phyloP scores from a whole-genome alignment of 2,113 vertebrate species.

The Microcebus ravelobensis region DNA sequence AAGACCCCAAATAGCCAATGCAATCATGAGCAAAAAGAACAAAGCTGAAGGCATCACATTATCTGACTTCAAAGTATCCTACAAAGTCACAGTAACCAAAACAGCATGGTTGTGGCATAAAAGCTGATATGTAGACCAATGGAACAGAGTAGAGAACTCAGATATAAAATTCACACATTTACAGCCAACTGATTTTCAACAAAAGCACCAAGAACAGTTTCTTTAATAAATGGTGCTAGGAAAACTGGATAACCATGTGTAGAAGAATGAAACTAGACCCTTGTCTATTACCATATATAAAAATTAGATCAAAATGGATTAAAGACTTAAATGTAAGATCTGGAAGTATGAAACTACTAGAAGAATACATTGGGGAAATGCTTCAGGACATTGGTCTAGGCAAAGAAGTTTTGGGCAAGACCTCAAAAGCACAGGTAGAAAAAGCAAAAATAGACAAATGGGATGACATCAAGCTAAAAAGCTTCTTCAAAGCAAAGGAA shows the following conservation, averaged over 20 bases:
- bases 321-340: background rate
- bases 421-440: background rate
- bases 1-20: background rate
- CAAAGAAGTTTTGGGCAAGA: background rate
- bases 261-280: background rate
- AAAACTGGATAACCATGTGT: background rate
- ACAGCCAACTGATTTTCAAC: background rate
- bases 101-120: background rate
- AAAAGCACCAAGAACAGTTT: background rate
- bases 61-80: background rate
- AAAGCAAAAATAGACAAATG: background rate
- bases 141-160: background rate
- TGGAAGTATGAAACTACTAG: background rate
- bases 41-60: background rate
- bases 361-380: background rate
- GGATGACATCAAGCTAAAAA: background rate
- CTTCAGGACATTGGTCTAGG: background rate
- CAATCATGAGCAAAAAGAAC: background rate
- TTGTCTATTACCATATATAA: background rate
- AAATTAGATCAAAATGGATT: background rate
- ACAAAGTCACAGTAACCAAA: background rate
- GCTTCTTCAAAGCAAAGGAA: background rate
- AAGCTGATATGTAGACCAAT: background rate
- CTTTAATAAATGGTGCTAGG: background rate
- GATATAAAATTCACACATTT: background rate